These are phyloP conservation scores for Falco novaeseelandiae DNA, from an alignment of 2,797 vertebrate genomes.

Conservation along the genomic window DNA sequence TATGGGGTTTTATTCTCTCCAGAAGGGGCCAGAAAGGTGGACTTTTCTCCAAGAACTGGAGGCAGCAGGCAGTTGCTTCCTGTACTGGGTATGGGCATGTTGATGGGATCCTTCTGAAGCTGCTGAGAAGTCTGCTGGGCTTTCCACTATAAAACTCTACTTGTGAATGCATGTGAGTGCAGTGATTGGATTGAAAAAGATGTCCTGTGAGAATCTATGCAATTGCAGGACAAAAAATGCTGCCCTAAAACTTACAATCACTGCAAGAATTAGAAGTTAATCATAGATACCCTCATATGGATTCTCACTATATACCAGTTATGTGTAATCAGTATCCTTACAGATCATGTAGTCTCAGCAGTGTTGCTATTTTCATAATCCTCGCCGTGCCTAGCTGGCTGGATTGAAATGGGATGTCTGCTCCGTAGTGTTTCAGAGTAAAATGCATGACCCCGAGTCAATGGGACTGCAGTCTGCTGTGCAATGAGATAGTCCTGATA, in stretches of 20 bases:
- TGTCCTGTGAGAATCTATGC: not conserved
- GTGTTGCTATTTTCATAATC: conserved; percentile 11
- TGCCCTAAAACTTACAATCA: conserved; percentile 30
- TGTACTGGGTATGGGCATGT: not conserved
- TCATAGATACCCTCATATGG: not conserved
- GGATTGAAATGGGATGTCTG: not conserved
- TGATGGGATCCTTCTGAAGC: not conserved
- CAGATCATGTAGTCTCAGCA: conserved; percentile 1
- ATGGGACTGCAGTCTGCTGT: not conserved
- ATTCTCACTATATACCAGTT: not conserved
- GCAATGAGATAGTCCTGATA: not conserved
- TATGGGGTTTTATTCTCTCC: not conserved
- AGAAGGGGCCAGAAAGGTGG: not conserved
- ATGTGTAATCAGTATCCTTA: not conserved
- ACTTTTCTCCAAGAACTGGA: not conserved
- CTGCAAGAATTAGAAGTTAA: conserved; percentile 57
- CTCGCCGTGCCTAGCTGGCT: not conserved
- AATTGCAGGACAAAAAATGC: conserved; percentile 9
- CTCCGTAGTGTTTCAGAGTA: not conserved
- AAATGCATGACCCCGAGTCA: not conserved
- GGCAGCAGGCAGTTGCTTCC: not conserved
- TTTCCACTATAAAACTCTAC: not conserved
- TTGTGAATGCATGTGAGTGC: not conserved
- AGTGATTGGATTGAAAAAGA: not conserved
- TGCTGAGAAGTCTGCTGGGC: not conserved